Evolutionary conservation across 2,113 vertebrate species (phyloP), one percentile per base, ranked within the genome.

Genomic region (Anoplopoma fimbria): DNA sequence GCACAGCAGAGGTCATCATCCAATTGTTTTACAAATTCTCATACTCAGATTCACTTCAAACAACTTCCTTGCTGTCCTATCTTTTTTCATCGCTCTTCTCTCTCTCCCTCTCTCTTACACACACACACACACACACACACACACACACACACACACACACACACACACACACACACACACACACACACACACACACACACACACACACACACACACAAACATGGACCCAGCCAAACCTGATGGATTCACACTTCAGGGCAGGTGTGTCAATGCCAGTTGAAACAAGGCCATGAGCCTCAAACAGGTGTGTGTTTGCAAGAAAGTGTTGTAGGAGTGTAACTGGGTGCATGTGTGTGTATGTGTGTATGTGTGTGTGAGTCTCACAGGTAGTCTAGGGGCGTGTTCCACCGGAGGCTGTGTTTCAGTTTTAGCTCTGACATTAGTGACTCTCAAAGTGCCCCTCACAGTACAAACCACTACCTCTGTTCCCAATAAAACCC

Each of bases 351-450:
- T 58, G 63, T 55, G 53, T 60, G 31, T 60, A 27, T 34, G 34
- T 49, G 33, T 36, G 5, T 34, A 25, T 49, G 21, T 40, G 19
- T 25, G 61, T 68, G 79, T 34, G 82, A 42, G 57, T 47, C 60
- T 53, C 6, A 61, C 15, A 13, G 36, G 58, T 80, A 64, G 69
- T 81, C 73, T 38, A 21, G 62, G 81, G 77, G 80, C 8, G 14
- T 85, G 65, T 75, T 87, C 75, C 51, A 75, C 86, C 23, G 0
- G 27, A 86, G 84, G 82, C 68, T 81, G 55, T 86, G 77, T 69
- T 93, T 92, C 81, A 80, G 79, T 86, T 90, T 83, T 75, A 88
- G 70, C 78, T 86, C 89, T 90, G 84, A 90, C 85, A 91, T 93
- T 92, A 88, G 85, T 74, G 73, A 51, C 76, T 88, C 82, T 86